Evolutionary conservation across 2,888 invertebrate genomes (phyloP).

Genomic region (Daptonema setosum): DNA sequence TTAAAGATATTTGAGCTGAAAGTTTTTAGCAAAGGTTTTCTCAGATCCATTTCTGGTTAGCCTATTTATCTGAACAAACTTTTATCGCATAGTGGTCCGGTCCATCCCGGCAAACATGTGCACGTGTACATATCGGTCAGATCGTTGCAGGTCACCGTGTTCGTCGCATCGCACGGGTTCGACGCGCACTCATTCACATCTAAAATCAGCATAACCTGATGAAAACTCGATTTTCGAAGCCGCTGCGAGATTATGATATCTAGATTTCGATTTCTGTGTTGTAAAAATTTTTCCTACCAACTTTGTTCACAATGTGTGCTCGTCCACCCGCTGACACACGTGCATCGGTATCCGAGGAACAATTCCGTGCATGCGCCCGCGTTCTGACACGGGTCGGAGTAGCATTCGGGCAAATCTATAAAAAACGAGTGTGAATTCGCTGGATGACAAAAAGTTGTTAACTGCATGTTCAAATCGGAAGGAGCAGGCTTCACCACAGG

Average conservation of each 20-base stretch:
- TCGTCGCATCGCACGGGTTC: background rate
- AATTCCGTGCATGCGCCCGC: conserved; percentile 44
- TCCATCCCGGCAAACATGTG: background rate
- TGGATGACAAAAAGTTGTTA: too few relatives aligned
- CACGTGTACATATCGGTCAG: conserved; percentile 37
- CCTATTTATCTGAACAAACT: too few relatives aligned
- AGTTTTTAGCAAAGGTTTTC: too few relatives aligned
- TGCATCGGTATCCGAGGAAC: conserved; percentile 48
- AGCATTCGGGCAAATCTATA: conserved; percentile 63
- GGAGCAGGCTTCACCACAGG: too few relatives aligned
- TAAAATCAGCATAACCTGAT: too few relatives aligned
- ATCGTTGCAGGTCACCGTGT: conserved; percentile 62
- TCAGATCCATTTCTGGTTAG: too few relatives aligned
- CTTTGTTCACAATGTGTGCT: background rate
- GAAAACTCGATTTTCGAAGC: too few relatives aligned
- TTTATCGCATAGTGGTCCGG: conserved; percentile 53
- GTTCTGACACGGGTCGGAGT: conserved; percentile 36
- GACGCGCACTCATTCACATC: conserved; percentile 2
- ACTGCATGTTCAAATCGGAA: too few relatives aligned
- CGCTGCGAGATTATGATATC: too few relatives aligned
- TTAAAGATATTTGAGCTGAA: too few relatives aligned
- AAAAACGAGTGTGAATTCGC: too few relatives aligned
- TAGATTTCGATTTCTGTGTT: background rate
- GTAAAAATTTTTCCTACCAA: background rate
- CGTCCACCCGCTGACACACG: background rate